Conservation (phyloP, 92 coral and sea anemone genomes). For the Montipora capitata region DNA sequence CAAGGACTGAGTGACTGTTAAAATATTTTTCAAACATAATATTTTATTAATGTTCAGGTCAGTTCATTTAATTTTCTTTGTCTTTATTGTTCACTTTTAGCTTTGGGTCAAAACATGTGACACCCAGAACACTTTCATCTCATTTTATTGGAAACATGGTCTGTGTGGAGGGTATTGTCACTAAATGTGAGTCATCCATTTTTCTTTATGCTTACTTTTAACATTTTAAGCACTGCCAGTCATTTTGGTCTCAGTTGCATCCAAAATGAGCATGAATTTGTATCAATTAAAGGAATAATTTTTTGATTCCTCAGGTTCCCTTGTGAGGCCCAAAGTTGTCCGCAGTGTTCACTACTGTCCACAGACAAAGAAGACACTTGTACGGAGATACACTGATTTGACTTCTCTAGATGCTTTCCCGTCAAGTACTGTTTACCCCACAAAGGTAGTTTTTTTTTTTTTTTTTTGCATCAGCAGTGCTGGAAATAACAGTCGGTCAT, state of each 20-base stretch:
- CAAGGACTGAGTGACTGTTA: too few relatives aligned
- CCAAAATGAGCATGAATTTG: too few relatives aligned
- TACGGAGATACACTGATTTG: slow-evolving; percentile 93
- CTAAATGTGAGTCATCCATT: slow-evolving; percentile 85
- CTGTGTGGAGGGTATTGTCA: slow-evolving; percentile 98
- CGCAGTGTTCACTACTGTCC: slow-evolving; percentile 99
- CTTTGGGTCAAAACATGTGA: slow-evolving; percentile 98
- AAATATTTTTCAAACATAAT: too few relatives aligned
- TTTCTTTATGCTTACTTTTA: background rate
- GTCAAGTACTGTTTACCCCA: slow-evolving; percentile 95
- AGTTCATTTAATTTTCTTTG: background rate
- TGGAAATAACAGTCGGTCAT: too few relatives aligned
- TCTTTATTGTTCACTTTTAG: slow-evolving; percentile 32
- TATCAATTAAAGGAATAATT: too few relatives aligned
- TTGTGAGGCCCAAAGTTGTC: slow-evolving; percentile 97
- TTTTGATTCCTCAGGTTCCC: slow-evolving; percentile 73
- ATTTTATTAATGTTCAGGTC: too few relatives aligned
- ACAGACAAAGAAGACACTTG: slow-evolving; percentile 94
- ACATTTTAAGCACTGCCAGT: too few relatives aligned
- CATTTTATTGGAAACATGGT: slow-evolving; percentile 95
- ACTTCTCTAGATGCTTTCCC: slow-evolving; percentile 97
- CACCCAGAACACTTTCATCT: slow-evolving; percentile 94
- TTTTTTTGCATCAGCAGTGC: too few relatives aligned
- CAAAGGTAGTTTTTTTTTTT: slow-evolving; percentile 79
- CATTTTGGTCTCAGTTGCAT: too few relatives aligned